Percentiles rank a stretch among this genome's conserved stretches.
phyloP scores from a whole-genome alignment of 2,113 vertebrate genomes.

The Gadus chalcogrammus region DNA sequence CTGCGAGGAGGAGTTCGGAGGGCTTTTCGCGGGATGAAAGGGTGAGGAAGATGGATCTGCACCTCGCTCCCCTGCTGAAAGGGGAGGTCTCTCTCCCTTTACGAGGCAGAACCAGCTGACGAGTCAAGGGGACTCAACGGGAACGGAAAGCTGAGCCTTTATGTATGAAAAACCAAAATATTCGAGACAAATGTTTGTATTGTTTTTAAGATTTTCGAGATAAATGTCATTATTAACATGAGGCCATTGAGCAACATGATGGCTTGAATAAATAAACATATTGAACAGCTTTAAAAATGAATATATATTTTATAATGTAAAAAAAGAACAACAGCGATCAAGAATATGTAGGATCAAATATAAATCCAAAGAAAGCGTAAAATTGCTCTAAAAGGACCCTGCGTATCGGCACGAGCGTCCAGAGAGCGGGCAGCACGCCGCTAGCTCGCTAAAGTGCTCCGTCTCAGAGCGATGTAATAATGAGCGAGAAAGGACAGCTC shows the following conservation, averaged over 20 bases:
- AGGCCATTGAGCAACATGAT: no score
- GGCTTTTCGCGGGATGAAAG: constrained; percentile 63
- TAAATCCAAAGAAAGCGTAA: neutral
- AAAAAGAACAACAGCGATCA: neutral
- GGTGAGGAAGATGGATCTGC: constrained; percentile 68
- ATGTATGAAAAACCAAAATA: neutral
- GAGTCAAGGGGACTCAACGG: neutral
- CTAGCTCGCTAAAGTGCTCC: constrained; percentile 53
- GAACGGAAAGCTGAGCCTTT: constrained; percentile 3
- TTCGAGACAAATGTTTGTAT: no score
- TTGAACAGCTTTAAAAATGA: no score
- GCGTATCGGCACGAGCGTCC: neutral
- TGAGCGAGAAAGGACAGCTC: constrained; percentile 64
- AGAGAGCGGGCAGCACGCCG: constrained; percentile 7
- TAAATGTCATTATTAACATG: no score
- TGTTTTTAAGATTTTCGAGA: no score
- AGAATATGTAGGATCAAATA: neutral
- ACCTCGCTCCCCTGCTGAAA: constrained; percentile 48
- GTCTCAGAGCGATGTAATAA: constrained; percentile 54
- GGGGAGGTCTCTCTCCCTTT: constrained; percentile 16
- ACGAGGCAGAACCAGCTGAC: neutral
- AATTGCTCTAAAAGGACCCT: neutral
- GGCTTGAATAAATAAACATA: no score
- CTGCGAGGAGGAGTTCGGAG: constrained; percentile 63
- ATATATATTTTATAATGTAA: no score